Evolutionary conservation across 2,888 invertebrate species (phyloP).

Genomic region (Alitta virens): DNA sequence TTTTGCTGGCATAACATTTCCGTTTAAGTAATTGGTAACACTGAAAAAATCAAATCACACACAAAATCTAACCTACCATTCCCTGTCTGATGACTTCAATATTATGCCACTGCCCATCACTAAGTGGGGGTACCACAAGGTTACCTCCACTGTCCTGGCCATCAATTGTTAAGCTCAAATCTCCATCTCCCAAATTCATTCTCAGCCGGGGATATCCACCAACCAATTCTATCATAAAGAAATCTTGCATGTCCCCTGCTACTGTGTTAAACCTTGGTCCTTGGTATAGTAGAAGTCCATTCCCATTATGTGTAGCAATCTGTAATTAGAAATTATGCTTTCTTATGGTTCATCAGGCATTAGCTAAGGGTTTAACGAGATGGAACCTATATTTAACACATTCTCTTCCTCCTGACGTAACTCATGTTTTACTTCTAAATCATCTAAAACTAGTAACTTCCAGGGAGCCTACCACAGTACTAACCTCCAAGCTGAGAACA

Average conservation of each 20-base stretch:
- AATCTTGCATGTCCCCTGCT: constrained; percentile 64
- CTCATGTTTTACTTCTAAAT: too few species aligned
- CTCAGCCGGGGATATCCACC: constrained; percentile 84
- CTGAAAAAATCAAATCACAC: too few species aligned
- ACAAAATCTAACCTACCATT: constrained; percentile 45
- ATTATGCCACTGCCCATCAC: constrained; percentile 95
- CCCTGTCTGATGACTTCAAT: constrained; percentile 75
- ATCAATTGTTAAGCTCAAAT: constrained; percentile 8
- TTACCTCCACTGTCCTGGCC: constrained; percentile 27
- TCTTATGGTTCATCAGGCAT: too few species aligned
- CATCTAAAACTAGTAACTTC: too few species aligned
- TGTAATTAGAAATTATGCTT: too few species aligned
- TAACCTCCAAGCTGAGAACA: constrained; percentile 80
- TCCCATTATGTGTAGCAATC: constrained; percentile 82
- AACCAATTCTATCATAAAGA: constrained; percentile 88
- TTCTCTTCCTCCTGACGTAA: too few species aligned
- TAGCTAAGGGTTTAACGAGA: too few species aligned
- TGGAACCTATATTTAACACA: too few species aligned
- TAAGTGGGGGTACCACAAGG: constrained; percentile 59
- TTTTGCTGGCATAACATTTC: too few species aligned
- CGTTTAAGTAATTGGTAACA: too few species aligned
- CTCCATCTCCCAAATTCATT: constrained; percentile 77
- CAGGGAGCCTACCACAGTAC: too few species aligned
- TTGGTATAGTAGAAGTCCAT: constrained; percentile 90
- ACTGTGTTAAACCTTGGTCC: constrained; percentile 71